phyloP scores from a whole-genome alignment of 2,797 vertebrate genomes.

The Phalanger gymnotis region DNA sequence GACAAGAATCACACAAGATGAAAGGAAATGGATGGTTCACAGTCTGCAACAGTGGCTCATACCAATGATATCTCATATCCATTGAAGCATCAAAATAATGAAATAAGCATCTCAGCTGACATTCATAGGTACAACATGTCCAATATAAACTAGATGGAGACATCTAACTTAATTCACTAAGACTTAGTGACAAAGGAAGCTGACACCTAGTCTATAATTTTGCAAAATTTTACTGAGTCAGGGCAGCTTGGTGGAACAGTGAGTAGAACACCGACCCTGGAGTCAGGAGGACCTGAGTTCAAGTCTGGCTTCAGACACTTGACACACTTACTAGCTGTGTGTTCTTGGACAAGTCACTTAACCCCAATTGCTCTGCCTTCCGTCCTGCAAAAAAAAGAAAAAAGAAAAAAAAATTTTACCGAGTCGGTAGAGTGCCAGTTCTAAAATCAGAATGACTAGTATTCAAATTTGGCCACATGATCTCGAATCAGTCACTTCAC shows the following conservation, averaged over 20 bases:
- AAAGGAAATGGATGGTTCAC: background rate
- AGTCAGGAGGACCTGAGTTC: too few relatives aligned
- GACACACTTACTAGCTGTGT: too few relatives aligned
- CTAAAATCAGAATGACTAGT: background rate
- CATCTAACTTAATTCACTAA: background rate
- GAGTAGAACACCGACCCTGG: too few relatives aligned
- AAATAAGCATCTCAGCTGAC: background rate
- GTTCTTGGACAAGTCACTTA: too few relatives aligned
- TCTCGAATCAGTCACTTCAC: background rate
- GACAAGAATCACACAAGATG: background rate
- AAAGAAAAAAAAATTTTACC: background rate
- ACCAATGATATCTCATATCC: background rate
- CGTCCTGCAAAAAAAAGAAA: too few relatives aligned
- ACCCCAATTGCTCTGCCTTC: too few relatives aligned
- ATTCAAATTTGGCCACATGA: background rate
- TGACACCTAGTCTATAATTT: background rate
- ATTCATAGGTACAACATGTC: background rate
- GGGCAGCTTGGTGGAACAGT: too few relatives aligned
- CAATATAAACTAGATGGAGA: background rate
- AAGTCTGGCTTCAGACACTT: too few relatives aligned
- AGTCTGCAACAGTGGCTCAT: background rate
- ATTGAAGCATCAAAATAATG: background rate
- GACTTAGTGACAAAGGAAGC: background rate
- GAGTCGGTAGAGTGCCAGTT: background rate
- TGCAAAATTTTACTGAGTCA: background rate